Base-by-base conservation (phyloP, 1,140 invertebrate genomes). In the Aricia agestis region DNA sequence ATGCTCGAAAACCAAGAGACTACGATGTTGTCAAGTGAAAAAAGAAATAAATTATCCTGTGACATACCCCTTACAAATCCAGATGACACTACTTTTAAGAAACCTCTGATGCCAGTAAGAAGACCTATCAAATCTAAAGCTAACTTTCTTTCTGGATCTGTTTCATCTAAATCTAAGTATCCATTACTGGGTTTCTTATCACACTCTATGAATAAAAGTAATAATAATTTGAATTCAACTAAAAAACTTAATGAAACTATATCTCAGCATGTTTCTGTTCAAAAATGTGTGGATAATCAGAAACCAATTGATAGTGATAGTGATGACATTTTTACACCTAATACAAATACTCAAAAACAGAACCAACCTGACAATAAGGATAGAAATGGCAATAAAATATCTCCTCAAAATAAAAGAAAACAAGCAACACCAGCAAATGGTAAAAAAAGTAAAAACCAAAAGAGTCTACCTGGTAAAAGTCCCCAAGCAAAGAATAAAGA, bases 51-150 rank as follows among this genome's bases (percentile, higher is more conserved):
- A 72, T 13, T 74, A 31, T 59, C 57, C 17, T 61, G 32, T 61
- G 31, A 18, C 1, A 61, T 59, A 18, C 57, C 57, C 17, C 17
- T 25, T 25, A 31, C 15, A 58, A 11, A 19, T 52, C 42, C 15
- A n/a, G 59, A 81, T 61, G 70, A 79, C 57, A 72, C n/a, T 11
- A 67, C 66, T 67, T 87, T 88, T 79, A 80, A 82, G 19, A 89
- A 82, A 72, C 88, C 86, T 42, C 70, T 72, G 74, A 79, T 83
- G 66, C 85, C 84, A 65, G 36, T 79, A 13, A 78, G 57, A 72
- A 86, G 82, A 67, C 76, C 67, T 25, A 66, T 45, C 31, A 25
- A 63, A 69, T 25, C 18, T 7, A 77, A 72, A 25, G 6, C 59
- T 11, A 63, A 63, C 59, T 63, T 63, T 19, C 17, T 63, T 25